phyloP scores from a whole-genome alignment of 2,113 vertebrate genomes.

The Formicarius rufipectus region DNA sequence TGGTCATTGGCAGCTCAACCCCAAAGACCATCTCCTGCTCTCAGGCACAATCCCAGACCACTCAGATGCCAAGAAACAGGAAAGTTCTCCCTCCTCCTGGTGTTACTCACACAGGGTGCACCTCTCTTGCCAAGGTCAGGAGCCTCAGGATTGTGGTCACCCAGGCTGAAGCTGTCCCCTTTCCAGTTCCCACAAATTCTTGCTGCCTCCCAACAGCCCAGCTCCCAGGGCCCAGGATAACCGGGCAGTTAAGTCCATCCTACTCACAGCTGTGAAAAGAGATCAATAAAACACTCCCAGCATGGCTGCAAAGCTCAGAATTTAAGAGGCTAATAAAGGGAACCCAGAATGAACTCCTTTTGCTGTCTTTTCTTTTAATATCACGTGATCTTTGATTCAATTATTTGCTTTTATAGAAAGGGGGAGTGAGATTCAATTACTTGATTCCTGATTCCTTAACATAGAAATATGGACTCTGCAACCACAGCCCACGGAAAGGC shows the following conservation, averaged over 20 bases:
- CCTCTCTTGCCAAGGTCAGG: background rate
- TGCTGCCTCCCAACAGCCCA: background rate
- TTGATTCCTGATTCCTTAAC: background rate
- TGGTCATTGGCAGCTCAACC: background rate
- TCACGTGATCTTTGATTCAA: background rate
- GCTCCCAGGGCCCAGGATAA: background rate
- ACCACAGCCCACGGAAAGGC: background rate
- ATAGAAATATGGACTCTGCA: rapidly evolving
- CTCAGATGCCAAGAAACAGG: background rate
- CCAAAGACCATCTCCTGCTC: background rate
- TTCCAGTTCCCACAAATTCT: rapidly evolving
- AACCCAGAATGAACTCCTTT: background rate
- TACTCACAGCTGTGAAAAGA: background rate
- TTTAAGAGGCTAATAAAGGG: conserved; percentile 29
- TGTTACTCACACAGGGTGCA: background rate
- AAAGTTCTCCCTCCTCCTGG: background rate
- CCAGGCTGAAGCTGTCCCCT: background rate
- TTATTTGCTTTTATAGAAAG: conserved; percentile 7
- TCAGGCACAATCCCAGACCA: background rate
- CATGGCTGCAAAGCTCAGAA: background rate
- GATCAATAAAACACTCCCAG: background rate
- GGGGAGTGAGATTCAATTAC: background rate
- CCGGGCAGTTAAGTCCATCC: background rate
- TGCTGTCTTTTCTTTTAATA: background rate
- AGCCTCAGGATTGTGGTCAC: background rate